Evolutionary conservation across 35 echinoderm and acorn worm species (phyloP), one percentile per base, ranked within the genome.

Genomic region (Holothuria glaberrima): DNA sequence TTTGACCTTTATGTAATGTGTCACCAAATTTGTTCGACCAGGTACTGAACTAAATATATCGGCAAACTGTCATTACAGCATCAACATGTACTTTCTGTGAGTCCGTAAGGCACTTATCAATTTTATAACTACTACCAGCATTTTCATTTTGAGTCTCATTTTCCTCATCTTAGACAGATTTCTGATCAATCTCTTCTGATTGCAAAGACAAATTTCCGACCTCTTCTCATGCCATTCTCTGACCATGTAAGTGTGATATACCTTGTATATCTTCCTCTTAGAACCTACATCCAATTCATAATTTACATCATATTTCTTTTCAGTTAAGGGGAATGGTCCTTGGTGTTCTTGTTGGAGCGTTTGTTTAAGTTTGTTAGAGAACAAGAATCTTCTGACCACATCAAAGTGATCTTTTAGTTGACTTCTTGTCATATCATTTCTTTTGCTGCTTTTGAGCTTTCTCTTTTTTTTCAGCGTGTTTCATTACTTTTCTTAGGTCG

Each of bases 371-470:
- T 24, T 56, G 83, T 36, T 31, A 30, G 12, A 86, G 59, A 30
- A 86, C 48, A 28, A 86, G 38, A n/a, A 66, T 57, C 61, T 86
- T 86, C 26, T 86, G 58, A 61, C 83, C 56, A 65, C 21, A 21
- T 36, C 3, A 35, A 30, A 86, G 33, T 34, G 21, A 31, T 61
- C 59, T 26, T 31, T 61, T 4, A n/a, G 17, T 61, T 20, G 58
- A 3, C 24, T 66, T 67, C 24, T 31, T 63, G 83, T 86, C 83
- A 86, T 86, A 86, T 24, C 83, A 86, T 41, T 6, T 26, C 61
- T 86, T 86, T 86, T 86, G 83, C 50, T 83, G n/a, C 26, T 68
- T 35, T 86, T 86, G 83, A 34, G 83, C 83, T 67, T 67, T 67
- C 25, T 31, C 26, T 9, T 86, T 86, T 68, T 86, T 17, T 6